Evolutionary conservation across 1,140 invertebrate species (phyloP), one percentile per base, ranked within the genome.

Genomic region (Penaeus chinensis): DNA sequence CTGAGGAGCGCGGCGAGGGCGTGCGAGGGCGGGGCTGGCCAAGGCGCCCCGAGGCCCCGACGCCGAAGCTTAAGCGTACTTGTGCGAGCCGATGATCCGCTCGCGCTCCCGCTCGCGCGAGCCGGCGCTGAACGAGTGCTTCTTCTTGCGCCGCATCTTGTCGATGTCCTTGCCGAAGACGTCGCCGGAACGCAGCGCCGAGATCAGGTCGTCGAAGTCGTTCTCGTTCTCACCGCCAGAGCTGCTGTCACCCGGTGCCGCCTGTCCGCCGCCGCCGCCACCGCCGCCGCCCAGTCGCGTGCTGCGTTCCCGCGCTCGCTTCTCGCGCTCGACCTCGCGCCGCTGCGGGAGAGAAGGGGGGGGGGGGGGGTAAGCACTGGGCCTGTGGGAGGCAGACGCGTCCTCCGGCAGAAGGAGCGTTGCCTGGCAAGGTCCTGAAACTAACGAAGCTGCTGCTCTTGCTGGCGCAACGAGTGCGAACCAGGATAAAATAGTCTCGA

Each of bases 201-300:
- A 99, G 91, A 99, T 99, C 60, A 99, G 93, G 92, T 99, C 98
- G 92, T 99, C 98, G 93, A 99, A 99, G 93, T 99, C 98, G 86
- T 92, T 92, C 78, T 91, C 90, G 18, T 91, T 90, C 61, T 88
- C 89, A 13, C 87, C 86, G 22, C 87, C 87, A 3, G 87, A 88
- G 66, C 87, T 88, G 76, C 87, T 88, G 76, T 88, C 87, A 5
- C 87, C 87, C n/a, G 74, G 82, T 11, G 32, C 54, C 54, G 37
- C 78, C 10, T 66, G 37, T 0, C 65, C 82, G n/a, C 78, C 85
- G 13, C 85, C 84, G n/a, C 42, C 78, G n/a, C 32, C 42, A 10
- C 37, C 77, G 62, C 78, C 78, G 32, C 60, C 66, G 11, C 69
- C 32, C 65, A 69, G 27, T 42, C 78, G 62, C 16, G 65, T 54